These are phyloP conservation scores for Xyrauchen texanus DNA, from an alignment of 2,113 vertebrate species.

Conservation along the genomic window DNA sequence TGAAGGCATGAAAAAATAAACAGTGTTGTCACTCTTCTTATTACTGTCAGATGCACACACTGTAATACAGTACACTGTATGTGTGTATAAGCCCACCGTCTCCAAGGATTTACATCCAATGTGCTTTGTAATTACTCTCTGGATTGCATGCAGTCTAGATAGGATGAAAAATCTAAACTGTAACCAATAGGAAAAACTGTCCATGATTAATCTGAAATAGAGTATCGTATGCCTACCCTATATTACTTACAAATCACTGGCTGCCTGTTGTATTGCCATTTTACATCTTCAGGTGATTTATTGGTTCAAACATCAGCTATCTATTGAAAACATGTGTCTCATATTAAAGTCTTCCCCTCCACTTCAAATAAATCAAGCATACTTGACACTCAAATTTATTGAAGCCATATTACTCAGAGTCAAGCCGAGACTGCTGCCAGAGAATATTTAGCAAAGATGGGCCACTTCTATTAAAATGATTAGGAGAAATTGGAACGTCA, in stretches of 20 bases:
- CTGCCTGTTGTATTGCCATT: slow-evolving; percentile 63
- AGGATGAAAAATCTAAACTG: slow-evolving; percentile 52
- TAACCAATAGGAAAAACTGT: slow-evolving; percentile 45
- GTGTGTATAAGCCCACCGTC: slow-evolving; percentile 1
- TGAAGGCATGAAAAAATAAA: too few species aligned
- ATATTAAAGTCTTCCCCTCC: slow-evolving; percentile 79
- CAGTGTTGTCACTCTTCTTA: too few species aligned
- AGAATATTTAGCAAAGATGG: too few species aligned
- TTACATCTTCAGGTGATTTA: slow-evolving; percentile 70
- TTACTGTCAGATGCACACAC: too few species aligned
- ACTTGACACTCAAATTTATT: slow-evolving; percentile 74
- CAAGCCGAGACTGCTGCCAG: slow-evolving; percentile 42
- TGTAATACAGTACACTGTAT: too few species aligned
- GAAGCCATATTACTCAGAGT: slow-evolving; percentile 67
- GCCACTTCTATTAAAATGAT: too few species aligned
- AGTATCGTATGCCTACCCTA: slow-evolving; percentile 61
- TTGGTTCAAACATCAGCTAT: slow-evolving; percentile 66
- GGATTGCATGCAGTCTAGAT: slow-evolving; percentile 48
- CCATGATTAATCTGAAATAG: slow-evolving; percentile 50
- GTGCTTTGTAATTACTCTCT: slow-evolving; percentile 31
- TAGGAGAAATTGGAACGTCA: too few species aligned
- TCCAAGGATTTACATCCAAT: slow-evolving; percentile 12
- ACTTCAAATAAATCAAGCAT: slow-evolving; percentile 78
- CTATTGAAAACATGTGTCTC: slow-evolving; percentile 78
- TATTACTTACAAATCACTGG: slow-evolving; percentile 71